These are phyloP conservation scores for Orchestia grillus DNA, from an alignment of 1,140 invertebrate genomes.

Conservation along the genomic window DNA sequence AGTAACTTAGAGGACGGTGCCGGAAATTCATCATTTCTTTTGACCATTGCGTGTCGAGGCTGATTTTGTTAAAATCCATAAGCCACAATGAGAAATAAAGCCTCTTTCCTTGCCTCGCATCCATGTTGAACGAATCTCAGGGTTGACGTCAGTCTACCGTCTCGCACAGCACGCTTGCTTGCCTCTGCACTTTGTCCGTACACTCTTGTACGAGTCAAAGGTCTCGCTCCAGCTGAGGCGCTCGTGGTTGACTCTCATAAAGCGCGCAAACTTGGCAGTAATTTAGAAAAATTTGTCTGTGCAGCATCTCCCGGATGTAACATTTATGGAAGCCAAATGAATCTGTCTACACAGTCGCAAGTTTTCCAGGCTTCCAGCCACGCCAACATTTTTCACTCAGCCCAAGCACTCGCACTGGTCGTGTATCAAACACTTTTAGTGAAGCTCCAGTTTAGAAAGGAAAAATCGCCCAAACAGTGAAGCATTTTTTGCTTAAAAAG, in stretches of 20 bases:
- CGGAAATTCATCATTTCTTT: no score
- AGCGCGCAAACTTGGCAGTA: background rate
- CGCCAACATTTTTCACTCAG: background rate
- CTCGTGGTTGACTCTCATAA: background rate
- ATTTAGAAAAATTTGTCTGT: background rate
- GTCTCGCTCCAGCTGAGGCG: background rate
- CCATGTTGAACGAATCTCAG: background rate
- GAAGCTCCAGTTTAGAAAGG: background rate
- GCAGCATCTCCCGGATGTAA: background rate
- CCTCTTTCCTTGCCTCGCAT: background rate
- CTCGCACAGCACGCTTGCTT: background rate
- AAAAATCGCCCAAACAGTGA: background rate
- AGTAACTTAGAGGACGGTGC: no score
- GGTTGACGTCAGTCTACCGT: background rate
- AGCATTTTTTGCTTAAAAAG: background rate
- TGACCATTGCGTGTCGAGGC: no score
- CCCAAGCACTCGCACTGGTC: background rate
- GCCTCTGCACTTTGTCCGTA: background rate
- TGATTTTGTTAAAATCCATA: no score
- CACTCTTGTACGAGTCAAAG: background rate
- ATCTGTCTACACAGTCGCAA: background rate
- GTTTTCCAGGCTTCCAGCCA: background rate
- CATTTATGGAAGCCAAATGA: background rate
- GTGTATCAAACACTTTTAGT: slow-evolving; percentile 9
- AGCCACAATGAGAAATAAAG: background rate